These are phyloP conservation scores for Coracopsis vasa DNA, from an alignment of 2,113 vertebrate genomes.

Conservation along the genomic window DNA sequence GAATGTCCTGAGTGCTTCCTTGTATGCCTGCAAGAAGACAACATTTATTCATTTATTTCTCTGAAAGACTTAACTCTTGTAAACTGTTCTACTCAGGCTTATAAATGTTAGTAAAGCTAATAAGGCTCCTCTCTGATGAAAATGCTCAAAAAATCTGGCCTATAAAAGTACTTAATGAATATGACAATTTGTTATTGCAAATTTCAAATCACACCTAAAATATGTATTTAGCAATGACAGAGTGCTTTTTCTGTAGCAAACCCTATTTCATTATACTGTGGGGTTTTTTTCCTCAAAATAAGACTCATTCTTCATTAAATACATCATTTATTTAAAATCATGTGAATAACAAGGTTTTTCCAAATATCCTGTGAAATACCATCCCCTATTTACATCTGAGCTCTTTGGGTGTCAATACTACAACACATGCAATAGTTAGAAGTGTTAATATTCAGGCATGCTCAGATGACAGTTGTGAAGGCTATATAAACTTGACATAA, in stretches of 20 bases:
- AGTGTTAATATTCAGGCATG: not conserved
- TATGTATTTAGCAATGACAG: not conserved
- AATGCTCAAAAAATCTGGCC: not conserved
- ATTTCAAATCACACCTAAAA: not conserved
- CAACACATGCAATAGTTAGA: not conserved
- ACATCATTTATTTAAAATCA: not conserved
- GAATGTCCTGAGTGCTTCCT: not conserved
- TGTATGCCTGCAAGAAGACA: not conserved
- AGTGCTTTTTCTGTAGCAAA: not conserved
- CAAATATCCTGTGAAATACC: not conserved
- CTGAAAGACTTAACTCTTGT: not conserved
- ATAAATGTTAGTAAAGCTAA: not conserved
- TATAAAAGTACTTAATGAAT: not conserved
- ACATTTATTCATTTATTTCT: not conserved
- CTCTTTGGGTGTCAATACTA: not conserved
- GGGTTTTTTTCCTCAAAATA: not conserved
- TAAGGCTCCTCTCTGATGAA: not conserved
- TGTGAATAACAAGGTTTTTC: not conserved
- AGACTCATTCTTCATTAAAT: not conserved
- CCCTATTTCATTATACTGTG: not conserved
- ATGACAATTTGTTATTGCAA: not conserved
- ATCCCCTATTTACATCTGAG: not conserved
- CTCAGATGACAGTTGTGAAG: not conserved
- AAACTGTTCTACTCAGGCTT: not conserved
- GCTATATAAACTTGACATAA: not conserved